phyloP scores from a whole-genome alignment of 2,888 invertebrate species.

The Eilema depressum region DNA sequence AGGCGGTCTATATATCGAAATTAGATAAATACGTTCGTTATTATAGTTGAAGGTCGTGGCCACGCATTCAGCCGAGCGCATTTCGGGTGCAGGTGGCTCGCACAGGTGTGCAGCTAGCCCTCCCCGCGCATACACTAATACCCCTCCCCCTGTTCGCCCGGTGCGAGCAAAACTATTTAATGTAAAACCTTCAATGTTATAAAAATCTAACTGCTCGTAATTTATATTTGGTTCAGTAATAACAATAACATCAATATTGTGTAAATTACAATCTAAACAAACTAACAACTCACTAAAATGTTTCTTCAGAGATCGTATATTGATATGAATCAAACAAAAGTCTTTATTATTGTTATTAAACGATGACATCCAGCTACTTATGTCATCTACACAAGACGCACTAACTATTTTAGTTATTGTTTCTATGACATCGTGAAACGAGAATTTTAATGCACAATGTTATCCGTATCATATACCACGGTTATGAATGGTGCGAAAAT shows the following conservation, averaged over 20 bases:
- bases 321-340: not conserved
- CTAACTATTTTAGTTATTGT: too few relatives aligned
- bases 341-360: too few relatives aligned
- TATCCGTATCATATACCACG: too few relatives aligned
- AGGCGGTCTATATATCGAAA: constrained; percentile 18
- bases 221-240: too few relatives aligned
- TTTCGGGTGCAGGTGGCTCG: not conserved
- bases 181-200: not conserved
- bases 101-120: not conserved
- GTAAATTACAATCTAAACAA: too few relatives aligned
- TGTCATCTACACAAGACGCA: too few relatives aligned
- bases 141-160: constrained; percentile 9
- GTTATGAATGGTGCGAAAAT: too few relatives aligned
- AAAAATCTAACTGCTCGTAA: not conserved
- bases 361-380: too few relatives aligned
- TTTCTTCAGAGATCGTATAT: constrained; percentile 12
- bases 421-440: too few relatives aligned
- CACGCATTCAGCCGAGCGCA: constrained; percentile 21
- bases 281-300: constrained; percentile 1
- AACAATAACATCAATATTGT: not conserved
- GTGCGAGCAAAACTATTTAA: not conserved
- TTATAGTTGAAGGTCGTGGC: constrained; percentile 10
- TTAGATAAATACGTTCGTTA: constrained; percentile 9
- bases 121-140: constrained; percentile 6
- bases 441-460: too few relatives aligned